These are phyloP conservation scores for Lytechinus variegatus DNA, from an alignment of 35 echinoderm and acorn worm genomes.

Conservation along the genomic window DNA sequence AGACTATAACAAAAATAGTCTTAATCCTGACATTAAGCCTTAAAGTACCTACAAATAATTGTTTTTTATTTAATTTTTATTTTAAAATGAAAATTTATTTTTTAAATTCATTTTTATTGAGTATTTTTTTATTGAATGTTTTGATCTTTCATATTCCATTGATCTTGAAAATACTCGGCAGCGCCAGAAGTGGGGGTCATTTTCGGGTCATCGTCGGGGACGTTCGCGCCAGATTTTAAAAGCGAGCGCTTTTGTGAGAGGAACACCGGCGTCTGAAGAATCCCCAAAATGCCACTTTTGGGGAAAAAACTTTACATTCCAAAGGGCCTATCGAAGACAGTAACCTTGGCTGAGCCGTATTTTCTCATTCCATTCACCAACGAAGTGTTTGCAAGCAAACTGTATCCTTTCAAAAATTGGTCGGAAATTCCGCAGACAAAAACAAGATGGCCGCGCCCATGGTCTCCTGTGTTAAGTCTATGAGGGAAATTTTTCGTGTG, in stretches of 20 bases:
- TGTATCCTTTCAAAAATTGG: slow-evolving; percentile 81
- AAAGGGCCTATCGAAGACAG: slow-evolving; percentile 47
- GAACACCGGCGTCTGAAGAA: slow-evolving; percentile 26
- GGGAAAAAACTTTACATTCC: slow-evolving; percentile 67
- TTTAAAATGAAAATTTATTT: no score
- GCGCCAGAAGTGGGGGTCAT: background rate
- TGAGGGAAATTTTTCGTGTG: slow-evolving; percentile 30
- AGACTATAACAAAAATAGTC: background rate
- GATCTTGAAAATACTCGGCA: background rate
- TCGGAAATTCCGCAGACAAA: slow-evolving; percentile 13
- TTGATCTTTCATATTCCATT: background rate
- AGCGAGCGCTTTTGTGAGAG: slow-evolving; percentile 19
- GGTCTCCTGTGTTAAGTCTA: slow-evolving; percentile 51
- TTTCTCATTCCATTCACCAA: slow-evolving; percentile 88
- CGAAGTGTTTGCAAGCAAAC: slow-evolving; percentile 85
- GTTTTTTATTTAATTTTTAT: no score
- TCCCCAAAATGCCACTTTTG: slow-evolving; percentile 80
- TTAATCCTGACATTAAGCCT: no score
- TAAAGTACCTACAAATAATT: no score
- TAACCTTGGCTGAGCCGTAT: slow-evolving; percentile 24
- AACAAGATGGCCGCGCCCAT: slow-evolving; percentile 79
- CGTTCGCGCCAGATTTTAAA: slow-evolving; percentile 78
- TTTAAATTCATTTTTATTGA: no score
- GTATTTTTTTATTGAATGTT: no score
- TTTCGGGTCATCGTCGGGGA: slow-evolving; percentile 27